Conservation (phyloP, 2,888 invertebrate genomes). For the Syritta pipiens region DNA sequence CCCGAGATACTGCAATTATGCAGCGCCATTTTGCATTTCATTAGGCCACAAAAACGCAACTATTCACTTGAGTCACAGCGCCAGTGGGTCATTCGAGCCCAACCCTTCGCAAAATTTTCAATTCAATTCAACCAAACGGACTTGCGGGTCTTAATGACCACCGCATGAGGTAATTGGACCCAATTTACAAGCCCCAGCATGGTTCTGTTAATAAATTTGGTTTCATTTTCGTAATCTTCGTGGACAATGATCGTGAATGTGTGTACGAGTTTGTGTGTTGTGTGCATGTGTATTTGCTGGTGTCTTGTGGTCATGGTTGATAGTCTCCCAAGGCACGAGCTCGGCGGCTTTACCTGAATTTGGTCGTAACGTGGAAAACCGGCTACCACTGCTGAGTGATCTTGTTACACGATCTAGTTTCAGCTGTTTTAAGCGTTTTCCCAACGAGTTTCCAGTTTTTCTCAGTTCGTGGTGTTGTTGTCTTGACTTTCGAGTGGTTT, state of each 20-base stretch:
- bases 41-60: neutral
- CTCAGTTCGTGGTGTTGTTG: too few species aligned
- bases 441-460: constrained; percentile 6
- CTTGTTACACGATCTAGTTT: constrained; percentile 65
- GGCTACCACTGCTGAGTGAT: constrained; percentile 52
- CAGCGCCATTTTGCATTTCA: too few species aligned
- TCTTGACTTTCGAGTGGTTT: too few species aligned
- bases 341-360: constrained; percentile 28
- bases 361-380: constrained; percentile 47
- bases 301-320: constrained; percentile 64
- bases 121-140: constrained; percentile 13
- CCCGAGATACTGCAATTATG: too few species aligned
- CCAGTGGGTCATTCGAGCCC: constrained; percentile 44
- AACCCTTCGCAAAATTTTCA: constrained; percentile 42
- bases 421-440: constrained; percentile 30
- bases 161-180: constrained; percentile 32
- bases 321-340: constrained; percentile 46
- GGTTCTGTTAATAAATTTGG: constrained; percentile 23
- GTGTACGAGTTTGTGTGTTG: constrained; percentile 7
- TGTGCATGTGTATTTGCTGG: neutral
- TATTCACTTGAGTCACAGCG: neutral
- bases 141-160: constrained; percentile 13
- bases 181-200: constrained; percentile 11
- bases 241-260: constrained; percentile 45
- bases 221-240: constrained; percentile 44